phyloP scores from a whole-genome alignment of 2,113 vertebrate species.

The Petroica traversi region DNA sequence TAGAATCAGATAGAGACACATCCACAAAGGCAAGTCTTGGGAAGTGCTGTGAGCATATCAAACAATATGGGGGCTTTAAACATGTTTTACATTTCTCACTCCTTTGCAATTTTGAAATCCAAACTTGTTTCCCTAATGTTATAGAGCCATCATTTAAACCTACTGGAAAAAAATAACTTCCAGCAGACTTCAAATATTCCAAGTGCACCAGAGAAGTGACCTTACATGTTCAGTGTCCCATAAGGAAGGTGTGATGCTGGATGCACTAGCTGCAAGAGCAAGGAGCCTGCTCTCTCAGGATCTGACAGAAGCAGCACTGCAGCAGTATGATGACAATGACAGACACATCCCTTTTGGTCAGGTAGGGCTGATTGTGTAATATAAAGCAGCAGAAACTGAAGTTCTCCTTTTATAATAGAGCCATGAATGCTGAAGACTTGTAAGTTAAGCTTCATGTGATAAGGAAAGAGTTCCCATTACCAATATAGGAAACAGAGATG shows the following conservation, averaged over 20 bases:
- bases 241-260: not conserved
- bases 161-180: not conserved
- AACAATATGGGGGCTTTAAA: fast-evolving
- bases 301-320: not conserved
- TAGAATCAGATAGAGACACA: not conserved
- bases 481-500: not conserved
- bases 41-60: not conserved
- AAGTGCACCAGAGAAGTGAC: not conserved
- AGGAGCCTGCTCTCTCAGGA: not conserved
- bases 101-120: not conserved
- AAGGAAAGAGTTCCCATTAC: not conserved
- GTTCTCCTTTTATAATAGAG: not conserved
- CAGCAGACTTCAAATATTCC: not conserved
- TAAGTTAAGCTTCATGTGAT: not conserved
- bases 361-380: not conserved
- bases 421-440: not conserved
- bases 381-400: not conserved
- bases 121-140: not conserved
- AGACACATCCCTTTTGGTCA: not conserved
- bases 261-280: not conserved
- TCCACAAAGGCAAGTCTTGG: not conserved
- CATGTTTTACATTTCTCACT: not conserved
- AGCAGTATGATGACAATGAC: not conserved
- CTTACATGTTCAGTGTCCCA: not conserved
- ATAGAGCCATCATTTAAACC: not conserved